Base-by-base conservation (phyloP, 2,888 invertebrate species). In the Hypomecis atomaria region DNA sequence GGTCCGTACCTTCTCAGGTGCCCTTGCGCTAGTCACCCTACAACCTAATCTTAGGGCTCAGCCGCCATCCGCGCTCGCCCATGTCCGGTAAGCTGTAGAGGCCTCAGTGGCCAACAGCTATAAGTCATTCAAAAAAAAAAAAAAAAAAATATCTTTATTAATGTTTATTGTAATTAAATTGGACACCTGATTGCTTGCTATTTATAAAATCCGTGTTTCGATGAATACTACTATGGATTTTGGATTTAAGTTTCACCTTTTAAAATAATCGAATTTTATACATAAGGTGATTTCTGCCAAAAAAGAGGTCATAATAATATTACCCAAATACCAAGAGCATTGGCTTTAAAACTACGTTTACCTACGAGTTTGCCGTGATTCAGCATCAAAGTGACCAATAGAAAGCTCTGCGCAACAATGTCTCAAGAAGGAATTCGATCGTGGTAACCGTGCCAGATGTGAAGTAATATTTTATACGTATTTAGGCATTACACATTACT, bases 351-450 rank as follows among this genome's bases (percentile, higher is more conserved):
- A 53, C 5, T 23, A 50, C 5, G 5, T 34, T n/a, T 43, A 43
- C 34, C n/a, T 49, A 49, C 7, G 6, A 10, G 10, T 5, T 3
- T 36, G 7, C 3, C 48, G n/a, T 36, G 6, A 11, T 6, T 49
- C 7, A 49, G 11, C n/a, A 36, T 36, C 11, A 5, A 38, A 5
- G 9, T 38, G 8, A 23, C 37, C 6, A 53, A 42, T 43, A 6
- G 55, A 54, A 6, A 44, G 9, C 4, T 13, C 23, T 43, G 34
- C 7, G 44, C 44, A 55, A 55, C 55, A 55, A 55, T 55, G 55
- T 55, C 37, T 45, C 7, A n/a, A 34, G 9, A 47, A 37, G 59
- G 44, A 50, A 59, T 59, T 49, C 36, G 50, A 50, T 59, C 59
- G 50, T 43, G 42, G 49, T n/a, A 50, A 50, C 59, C 11, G 48